phyloP scores from a whole-genome alignment of 2,113 vertebrate species.

The Chamaetylas fuelleborni region DNA sequence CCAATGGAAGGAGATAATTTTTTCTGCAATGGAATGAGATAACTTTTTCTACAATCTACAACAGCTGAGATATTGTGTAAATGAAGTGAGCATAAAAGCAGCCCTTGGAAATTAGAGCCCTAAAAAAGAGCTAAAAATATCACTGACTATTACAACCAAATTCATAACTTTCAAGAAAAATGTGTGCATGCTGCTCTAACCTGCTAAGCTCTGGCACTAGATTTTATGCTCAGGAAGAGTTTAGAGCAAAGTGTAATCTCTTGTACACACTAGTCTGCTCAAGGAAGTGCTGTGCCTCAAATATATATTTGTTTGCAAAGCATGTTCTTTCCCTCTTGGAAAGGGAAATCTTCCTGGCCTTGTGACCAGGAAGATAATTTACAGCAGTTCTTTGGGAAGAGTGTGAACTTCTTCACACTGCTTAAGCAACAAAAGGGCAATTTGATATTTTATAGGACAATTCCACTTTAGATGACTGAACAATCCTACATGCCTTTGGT shows the following conservation, averaged over 20 bases:
- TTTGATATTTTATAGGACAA: background rate
- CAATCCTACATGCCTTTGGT: background rate
- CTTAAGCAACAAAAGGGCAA: background rate
- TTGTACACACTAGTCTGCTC: background rate
- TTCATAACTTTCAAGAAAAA: background rate
- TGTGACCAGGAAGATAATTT: background rate
- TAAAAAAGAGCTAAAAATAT: background rate
- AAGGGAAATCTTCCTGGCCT: no score
- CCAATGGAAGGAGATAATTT: background rate
- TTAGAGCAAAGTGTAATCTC: background rate
- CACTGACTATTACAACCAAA: background rate
- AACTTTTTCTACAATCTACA: background rate
- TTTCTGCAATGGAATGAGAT: background rate
- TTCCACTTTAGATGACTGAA: background rate
- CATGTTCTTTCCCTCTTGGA: background rate
- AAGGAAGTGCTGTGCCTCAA: background rate
- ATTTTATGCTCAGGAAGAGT: background rate
- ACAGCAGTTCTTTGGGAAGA: background rate
- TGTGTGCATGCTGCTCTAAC: background rate
- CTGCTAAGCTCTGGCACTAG: background rate
- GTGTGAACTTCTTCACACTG: accelerated
- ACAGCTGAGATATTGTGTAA: background rate
- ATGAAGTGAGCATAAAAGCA: background rate
- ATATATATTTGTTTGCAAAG: background rate
- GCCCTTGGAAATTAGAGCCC: background rate